These are phyloP conservation scores for Dolichopus griseipennis DNA, from an alignment of 2,888 invertebrate genomes.

Conservation along the genomic window DNA sequence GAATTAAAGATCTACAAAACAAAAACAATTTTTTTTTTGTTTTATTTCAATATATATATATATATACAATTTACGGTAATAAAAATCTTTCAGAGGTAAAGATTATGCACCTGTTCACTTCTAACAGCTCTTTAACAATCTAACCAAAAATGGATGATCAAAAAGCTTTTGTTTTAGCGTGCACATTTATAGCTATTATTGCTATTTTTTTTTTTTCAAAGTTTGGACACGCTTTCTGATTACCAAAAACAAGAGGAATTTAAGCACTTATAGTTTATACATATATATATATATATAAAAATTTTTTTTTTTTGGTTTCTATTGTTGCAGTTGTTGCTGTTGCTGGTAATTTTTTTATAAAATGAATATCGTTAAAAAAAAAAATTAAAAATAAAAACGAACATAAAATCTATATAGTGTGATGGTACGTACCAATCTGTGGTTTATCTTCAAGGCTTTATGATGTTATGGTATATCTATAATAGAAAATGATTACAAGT, in stretches of 20 bases:
- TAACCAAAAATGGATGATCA: not conserved
- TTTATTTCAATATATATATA: not conserved
- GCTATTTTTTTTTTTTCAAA: not conserved
- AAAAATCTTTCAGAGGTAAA: not conserved
- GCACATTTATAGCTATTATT: not conserved
- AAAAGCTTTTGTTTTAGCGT: conserved; percentile 4
- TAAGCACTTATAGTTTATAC: not conserved
- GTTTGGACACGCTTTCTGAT: not conserved
- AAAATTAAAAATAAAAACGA: not conserved
- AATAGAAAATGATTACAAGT: too few species aligned
- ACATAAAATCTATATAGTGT: not conserved
- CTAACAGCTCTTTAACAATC: not conserved
- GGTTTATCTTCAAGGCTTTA: conserved; percentile 5
- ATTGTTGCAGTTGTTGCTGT: not conserved
- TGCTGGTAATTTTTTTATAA: not conserved
- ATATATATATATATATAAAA: too few species aligned
- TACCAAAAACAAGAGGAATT: not conserved
- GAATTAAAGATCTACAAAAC: too few species aligned
- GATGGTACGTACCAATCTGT: conserved; percentile 1
- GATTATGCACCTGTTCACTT: conserved; percentile 2
- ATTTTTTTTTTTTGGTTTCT: too few species aligned
- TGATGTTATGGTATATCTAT: not conserved
- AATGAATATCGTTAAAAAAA: not conserved
- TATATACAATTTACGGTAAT: not conserved
- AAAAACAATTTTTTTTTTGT: not conserved